A percentile compares a stretch with the other conserved stretches of the same genome.
These are phyloP conservation scores for Mus caroli DNA, from an alignment of 2,797 vertebrate genomes.

Conservation along the genomic window DNA sequence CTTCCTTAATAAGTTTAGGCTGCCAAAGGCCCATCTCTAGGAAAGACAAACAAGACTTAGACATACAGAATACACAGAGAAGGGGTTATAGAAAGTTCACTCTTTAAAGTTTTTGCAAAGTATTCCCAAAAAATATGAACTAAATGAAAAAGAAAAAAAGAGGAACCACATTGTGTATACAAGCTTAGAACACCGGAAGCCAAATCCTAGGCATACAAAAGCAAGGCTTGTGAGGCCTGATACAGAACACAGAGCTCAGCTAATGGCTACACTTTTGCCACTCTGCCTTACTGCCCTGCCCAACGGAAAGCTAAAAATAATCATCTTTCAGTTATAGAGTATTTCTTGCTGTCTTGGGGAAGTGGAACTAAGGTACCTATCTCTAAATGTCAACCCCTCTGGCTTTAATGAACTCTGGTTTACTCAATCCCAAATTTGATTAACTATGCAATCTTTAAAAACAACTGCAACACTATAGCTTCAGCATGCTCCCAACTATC, in stretches of 20 bases:
- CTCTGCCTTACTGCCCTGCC: constrained; percentile 76
- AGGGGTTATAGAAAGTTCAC: constrained; percentile 52
- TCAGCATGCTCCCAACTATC: constrained; percentile 9
- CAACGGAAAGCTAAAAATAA: constrained; percentile 82
- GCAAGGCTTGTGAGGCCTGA: constrained; percentile 71
- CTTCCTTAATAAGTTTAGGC: not conserved
- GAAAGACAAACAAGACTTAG: constrained; percentile 50
- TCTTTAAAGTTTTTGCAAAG: constrained; percentile 1
- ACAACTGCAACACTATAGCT: not conserved
- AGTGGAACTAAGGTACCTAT: constrained; percentile 64
- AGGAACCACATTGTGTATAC: constrained; percentile 60
- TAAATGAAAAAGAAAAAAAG: constrained; percentile 33
- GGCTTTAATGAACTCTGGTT: constrained; percentile 63
- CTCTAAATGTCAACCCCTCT: constrained; percentile 63
- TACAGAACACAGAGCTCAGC: constrained; percentile 76
- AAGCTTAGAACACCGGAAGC: constrained; percentile 54
- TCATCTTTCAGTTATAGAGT: constrained; percentile 77
- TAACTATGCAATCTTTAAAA: constrained; percentile 16
- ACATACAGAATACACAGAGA: constrained; percentile 52
- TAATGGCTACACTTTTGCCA: constrained; percentile 70
- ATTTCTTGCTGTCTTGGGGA: constrained; percentile 74
- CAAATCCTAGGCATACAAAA: constrained; percentile 75
- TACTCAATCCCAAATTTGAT: constrained; percentile 58
- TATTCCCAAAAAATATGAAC: constrained; percentile 43
- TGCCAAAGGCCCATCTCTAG: constrained; percentile 39